Conservation (phyloP, 2,888 invertebrate genomes). For the Melieria omissa region DNA sequence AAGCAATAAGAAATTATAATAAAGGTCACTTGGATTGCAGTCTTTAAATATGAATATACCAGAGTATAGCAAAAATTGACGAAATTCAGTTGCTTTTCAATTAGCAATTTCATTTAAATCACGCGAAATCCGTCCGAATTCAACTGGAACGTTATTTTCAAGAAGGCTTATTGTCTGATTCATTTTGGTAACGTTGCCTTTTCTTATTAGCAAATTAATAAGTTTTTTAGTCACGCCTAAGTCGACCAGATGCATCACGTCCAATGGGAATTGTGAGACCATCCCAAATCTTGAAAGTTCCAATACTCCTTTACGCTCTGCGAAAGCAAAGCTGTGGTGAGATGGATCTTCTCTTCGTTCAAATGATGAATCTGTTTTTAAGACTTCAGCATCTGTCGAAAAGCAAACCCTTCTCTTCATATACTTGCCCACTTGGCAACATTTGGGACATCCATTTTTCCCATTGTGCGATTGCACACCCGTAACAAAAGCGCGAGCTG, state of each 20-base stretch:
- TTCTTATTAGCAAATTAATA: constrained; percentile 1
- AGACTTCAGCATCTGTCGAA: constrained; percentile 19
- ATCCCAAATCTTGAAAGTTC: constrained; percentile 22
- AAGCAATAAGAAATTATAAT: constrained; percentile 5
- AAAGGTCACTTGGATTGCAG: background rate
- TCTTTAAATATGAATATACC: constrained; percentile 1
- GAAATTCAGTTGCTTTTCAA: too few species aligned
- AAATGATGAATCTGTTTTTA: constrained; percentile 30
- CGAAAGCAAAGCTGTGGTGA: constrained; percentile 2
- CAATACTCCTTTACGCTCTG: constrained; percentile 13
- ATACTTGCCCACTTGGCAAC: constrained; percentile 27
- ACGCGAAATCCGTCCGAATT: too few species aligned
- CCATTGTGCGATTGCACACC: constrained; percentile 23
- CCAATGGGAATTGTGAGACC: constrained; percentile 36
- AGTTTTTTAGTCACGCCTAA: constrained; percentile 36
- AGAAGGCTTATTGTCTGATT: too few species aligned
- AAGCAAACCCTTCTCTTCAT: constrained; percentile 30
- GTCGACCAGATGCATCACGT: constrained; percentile 35
- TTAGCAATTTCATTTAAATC: too few species aligned
- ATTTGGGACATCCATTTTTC: constrained; percentile 37
- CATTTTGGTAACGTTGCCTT: background rate
- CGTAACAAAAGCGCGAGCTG: constrained; percentile 35
- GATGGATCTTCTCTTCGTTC: constrained; percentile 13
- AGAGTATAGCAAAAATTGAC: background rate
- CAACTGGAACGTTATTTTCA: too few species aligned